phyloP scores from a whole-genome alignment of 2,113 vertebrate genomes.

The Vulpes vulpes region DNA sequence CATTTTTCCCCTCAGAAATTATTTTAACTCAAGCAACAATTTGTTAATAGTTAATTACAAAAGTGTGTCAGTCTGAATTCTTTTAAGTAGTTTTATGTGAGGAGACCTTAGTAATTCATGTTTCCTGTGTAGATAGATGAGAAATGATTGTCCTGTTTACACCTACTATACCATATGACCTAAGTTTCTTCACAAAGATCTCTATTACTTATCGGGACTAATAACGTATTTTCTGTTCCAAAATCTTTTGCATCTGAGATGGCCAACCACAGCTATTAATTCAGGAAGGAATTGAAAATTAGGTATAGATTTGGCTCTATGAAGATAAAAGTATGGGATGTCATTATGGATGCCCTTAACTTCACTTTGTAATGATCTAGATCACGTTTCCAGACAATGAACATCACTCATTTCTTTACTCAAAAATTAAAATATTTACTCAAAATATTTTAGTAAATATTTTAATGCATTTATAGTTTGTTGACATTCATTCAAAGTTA shows the following conservation, averaged over 20 bases:
- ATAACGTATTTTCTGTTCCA: not conserved
- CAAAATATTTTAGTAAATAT: not conserved
- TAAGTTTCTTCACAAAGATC: not conserved
- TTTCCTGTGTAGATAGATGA: not conserved
- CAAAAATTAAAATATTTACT: not conserved
- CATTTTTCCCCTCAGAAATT: not conserved
- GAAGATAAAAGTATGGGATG: not conserved
- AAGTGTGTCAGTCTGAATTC: not conserved
- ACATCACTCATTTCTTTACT: not conserved
- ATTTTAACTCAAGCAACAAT: not conserved
- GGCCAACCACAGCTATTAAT: not conserved
- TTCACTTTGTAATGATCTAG: not conserved
- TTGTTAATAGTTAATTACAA: not conserved
- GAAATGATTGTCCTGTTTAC: not conserved
- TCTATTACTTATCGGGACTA: too few species aligned
- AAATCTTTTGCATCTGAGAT: not conserved
- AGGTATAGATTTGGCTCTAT: not conserved
- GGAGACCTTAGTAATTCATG: not conserved
- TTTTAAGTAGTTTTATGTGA: not conserved
- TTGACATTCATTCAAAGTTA: not conserved
- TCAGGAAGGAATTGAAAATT: not conserved
- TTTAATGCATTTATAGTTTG: not conserved
- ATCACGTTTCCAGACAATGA: not conserved
- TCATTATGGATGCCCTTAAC: not conserved
- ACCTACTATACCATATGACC: not conserved